These are phyloP conservation scores for Spea multiplicata DNA, from an alignment of 2,113 vertebrate species.

Conservation along the genomic window DNA sequence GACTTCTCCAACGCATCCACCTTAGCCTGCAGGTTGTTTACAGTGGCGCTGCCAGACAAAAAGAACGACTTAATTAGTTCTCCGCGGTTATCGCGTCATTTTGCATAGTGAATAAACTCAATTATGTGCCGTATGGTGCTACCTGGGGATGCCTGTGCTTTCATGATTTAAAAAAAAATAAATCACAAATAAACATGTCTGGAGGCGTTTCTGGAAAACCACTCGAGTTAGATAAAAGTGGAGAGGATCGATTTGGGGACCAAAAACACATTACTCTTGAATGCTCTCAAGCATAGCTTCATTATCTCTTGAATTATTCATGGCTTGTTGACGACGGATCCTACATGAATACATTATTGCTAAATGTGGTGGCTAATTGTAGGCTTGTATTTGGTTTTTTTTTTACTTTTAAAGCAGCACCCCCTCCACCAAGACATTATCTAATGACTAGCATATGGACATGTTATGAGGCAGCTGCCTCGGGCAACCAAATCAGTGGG, in stretches of 20 bases:
- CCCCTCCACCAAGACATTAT: not conserved
- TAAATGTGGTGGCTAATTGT: not conserved
- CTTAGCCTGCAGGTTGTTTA: conserved; percentile 96
- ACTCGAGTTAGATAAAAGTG: not conserved
- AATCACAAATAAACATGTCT: not conserved
- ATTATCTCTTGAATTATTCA: conserved; percentile 16
- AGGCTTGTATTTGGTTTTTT: not conserved
- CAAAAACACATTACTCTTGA: not conserved
- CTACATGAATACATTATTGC: conserved; percentile 7
- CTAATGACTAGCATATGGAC: not conserved
- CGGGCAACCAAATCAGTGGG: too few relatives aligned
- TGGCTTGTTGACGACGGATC: not conserved
- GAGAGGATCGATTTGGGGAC: conserved; percentile 1
- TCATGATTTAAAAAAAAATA: too few relatives aligned
- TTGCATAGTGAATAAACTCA: too few relatives aligned
- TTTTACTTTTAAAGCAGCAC: not conserved
- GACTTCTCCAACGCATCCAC: conserved; percentile 96
- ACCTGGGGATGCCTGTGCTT: too few relatives aligned
- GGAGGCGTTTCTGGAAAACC: not conserved
- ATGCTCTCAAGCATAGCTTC: not conserved
- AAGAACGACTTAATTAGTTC: not conserved
- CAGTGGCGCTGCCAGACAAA: conserved; percentile 79
- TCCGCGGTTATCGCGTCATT: too few relatives aligned
- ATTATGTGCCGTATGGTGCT: too few relatives aligned
- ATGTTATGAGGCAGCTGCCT: too few relatives aligned